Percentiles rank a stretch among this genome's conserved stretches.
Evolutionary conservation across 2,888 invertebrate species (phyloP).

Genomic region (Lithophane leautieri): DNA sequence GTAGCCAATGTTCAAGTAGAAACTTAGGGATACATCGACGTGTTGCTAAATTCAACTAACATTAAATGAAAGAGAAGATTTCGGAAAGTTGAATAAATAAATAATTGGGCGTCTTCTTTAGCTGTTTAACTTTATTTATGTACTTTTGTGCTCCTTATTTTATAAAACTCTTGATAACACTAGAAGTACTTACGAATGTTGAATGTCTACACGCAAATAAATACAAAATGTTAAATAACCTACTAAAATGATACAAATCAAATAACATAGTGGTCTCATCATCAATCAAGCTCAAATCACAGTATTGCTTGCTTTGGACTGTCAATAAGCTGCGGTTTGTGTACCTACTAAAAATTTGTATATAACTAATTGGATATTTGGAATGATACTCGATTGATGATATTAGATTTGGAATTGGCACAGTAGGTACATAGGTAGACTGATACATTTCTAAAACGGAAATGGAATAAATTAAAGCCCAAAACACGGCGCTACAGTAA

Average conservation of each 20-base stretch:
- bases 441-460: neutral
- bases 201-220: neutral
- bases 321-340: neutral
- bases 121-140: neutral
- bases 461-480: neutral
- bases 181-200: neutral
- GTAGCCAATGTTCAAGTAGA: neutral
- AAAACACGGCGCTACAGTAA: neutral
- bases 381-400: neutral
- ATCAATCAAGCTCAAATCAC: constrained; percentile 2
- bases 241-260: neutral
- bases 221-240: neutral
- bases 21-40: neutral
- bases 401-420: constrained; percentile 1
- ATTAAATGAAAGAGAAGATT: neutral
- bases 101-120: neutral
- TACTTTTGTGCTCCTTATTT: neutral
- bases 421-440: neutral
- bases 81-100: neutral
- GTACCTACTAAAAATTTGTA: constrained; percentile 9
- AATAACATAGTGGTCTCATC: constrained; percentile 1
- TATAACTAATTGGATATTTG: constrained; percentile 5
- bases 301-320: constrained; percentile 24
- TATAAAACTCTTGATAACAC: neutral
- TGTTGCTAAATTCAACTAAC: neutral